phyloP scores from a whole-genome alignment of 2,888 invertebrate species.

The Pollenia labialis region DNA sequence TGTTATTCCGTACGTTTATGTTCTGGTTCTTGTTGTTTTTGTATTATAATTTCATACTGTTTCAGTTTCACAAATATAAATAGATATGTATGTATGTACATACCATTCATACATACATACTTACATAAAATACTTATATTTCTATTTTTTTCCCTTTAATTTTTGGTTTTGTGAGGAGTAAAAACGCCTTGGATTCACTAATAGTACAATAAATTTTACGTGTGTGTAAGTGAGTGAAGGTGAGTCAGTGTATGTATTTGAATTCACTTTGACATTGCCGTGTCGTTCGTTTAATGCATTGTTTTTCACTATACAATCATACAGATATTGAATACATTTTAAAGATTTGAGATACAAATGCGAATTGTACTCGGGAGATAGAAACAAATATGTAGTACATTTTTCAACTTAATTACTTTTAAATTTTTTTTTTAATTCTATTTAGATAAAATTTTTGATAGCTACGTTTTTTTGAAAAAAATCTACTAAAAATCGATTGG shows the following conservation, averaged over 20 bases:
- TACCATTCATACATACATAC: background rate
- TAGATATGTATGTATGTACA: background rate
- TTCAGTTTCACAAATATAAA: constrained; percentile 42
- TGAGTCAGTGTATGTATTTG: background rate
- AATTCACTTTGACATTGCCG: constrained; percentile 40
- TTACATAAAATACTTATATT: constrained; percentile 19
- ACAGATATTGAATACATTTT: background rate
- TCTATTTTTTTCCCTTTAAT: constrained; percentile 1
- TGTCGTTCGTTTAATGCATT: constrained; percentile 53
- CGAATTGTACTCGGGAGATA: too few relatives aligned
- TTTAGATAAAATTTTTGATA: too few relatives aligned
- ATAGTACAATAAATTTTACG: constrained; percentile 31
- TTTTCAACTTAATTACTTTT: too few relatives aligned
- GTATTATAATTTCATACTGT: constrained; percentile 50
- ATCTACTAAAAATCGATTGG: too few relatives aligned
- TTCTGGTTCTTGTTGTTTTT: constrained; percentile 24
- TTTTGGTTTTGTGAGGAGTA: constrained; percentile 36
- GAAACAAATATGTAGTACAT: too few relatives aligned
- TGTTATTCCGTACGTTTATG: background rate
- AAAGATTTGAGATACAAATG: too few relatives aligned
- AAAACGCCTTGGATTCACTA: constrained; percentile 49
- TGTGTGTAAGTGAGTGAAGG: constrained; percentile 16
- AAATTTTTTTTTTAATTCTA: too few relatives aligned
- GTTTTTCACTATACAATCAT: constrained; percentile 8
- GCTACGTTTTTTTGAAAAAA: too few relatives aligned